A percentile compares a stretch with the other conserved stretches of the same genome.
phyloP scores from a whole-genome alignment of 2,888 invertebrate species.

The Synanthedon tipuliformis region DNA sequence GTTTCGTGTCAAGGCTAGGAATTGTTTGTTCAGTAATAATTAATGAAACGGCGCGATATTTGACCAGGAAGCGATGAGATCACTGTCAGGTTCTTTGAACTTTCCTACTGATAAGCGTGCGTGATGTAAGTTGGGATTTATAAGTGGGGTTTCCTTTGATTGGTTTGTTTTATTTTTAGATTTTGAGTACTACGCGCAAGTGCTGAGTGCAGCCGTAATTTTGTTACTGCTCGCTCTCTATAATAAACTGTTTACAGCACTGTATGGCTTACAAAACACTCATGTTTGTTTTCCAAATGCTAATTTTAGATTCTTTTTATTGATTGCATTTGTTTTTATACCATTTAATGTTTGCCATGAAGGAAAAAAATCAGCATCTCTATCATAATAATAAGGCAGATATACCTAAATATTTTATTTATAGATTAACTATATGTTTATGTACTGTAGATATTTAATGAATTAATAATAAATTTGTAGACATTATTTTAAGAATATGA shows the following conservation, averaged over 20 bases:
- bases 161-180: constrained; percentile 47
- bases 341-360: too few relatives aligned
- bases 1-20: constrained; percentile 21
- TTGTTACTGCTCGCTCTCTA: constrained; percentile 29
- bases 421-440: too few relatives aligned
- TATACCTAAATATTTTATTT: too few relatives aligned
- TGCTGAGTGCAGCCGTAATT: constrained; percentile 27
- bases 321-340: too few relatives aligned
- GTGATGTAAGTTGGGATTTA: constrained; percentile 20
- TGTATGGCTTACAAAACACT: constrained; percentile 1
- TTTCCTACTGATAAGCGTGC: constrained; percentile 10
- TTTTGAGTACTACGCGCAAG: constrained; percentile 23
- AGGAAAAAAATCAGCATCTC: too few relatives aligned
- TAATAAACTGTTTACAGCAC: constrained; percentile 13
- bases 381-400: too few relatives aligned
- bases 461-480: too few relatives aligned
- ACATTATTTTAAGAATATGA: too few relatives aligned
- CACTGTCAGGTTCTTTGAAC: constrained; percentile 40
- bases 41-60: constrained; percentile 32
- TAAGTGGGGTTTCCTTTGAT: constrained; percentile 29
- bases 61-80: constrained; percentile 51
- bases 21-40: constrained; percentile 19
- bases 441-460: too few relatives aligned
- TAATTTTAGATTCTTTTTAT: too few relatives aligned
- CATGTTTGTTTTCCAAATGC: too few relatives aligned